A percentile compares a stretch with the other conserved stretches of the same genome.
Evolutionary conservation across 2,113 vertebrate genomes (phyloP).

Genomic region (Pluvialis apricaria): DNA sequence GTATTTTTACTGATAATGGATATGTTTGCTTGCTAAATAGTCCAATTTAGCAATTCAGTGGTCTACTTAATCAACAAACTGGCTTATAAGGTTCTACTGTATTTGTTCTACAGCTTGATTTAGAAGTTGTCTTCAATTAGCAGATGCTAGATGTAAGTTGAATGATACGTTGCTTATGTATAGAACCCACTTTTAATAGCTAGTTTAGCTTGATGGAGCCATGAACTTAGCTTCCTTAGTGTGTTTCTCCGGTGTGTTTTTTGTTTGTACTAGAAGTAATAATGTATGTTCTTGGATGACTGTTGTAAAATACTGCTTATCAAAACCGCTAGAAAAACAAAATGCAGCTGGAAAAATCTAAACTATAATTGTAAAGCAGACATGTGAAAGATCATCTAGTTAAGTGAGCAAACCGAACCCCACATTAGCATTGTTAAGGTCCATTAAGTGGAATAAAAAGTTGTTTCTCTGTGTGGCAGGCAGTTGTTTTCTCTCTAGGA

Average conservation of each 20-base stretch:
- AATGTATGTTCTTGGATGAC: not conserved
- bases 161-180: not conserved
- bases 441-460: not conserved
- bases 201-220: not conserved
- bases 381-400: not conserved
- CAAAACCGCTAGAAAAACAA: not conserved
- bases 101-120: not conserved
- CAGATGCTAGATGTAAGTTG: not conserved
- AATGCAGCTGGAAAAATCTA: not conserved
- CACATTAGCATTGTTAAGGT: not conserved
- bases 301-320: not conserved
- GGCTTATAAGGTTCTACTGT: not conserved
- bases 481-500: conserved; percentile 17
- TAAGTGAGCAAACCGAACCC: not conserved
- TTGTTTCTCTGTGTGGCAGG: not conserved
- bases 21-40: not conserved
- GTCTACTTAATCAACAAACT: not conserved
- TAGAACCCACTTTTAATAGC: not conserved
- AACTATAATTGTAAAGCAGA: not conserved
- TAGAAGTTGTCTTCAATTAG: not conserved
- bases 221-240: not conserved
- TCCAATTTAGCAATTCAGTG: not conserved
- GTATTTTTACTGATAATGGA: not conserved
- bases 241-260: not conserved
- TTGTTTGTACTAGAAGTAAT: not conserved